Evolutionary conservation across 2,797 vertebrate genomes (phyloP), one percentile per base, ranked within the genome.

Genomic region (Ptychadena robeensis): DNA sequence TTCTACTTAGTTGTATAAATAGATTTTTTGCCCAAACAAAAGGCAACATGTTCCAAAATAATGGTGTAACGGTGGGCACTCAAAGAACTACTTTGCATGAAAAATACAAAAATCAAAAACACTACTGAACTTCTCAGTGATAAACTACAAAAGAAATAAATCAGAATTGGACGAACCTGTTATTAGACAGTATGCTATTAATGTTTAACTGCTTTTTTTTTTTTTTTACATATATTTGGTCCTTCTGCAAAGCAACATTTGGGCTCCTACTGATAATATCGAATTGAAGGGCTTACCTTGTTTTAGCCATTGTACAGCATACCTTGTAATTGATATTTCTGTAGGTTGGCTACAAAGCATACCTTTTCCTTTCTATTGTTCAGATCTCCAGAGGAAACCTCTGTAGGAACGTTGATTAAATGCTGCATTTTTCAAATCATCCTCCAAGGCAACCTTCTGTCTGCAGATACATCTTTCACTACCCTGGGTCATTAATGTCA

Each of bases 381-480:
- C 53, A 73, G 38, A 34, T 65, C 79, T 82, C 28, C 65, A 53
- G 12, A 68, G 53, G 53, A 82, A 66, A 78, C 35, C 32, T 82
- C 44, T 79, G 64, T 22, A 38, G 38, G 59, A 67, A 79, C 75
- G 61, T 61, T 79, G 76, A 79, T 83, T 83, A 65, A 83, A 83
- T 79, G 68, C 72, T 79, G 44, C 34, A 83, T 83, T 79, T 73
- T 68, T 83, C 82, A 83, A 15, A 66, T 53, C 32, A 79, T 79
- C 48, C 82, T 79, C 70, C 44, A 67, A 83, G 82, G 82, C 63
- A 53, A 32, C 69, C 31, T 73, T 79, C 69, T 73, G 74, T 48
- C 68, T 73, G 48, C 63, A 32, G 32, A 73, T 71, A 72, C 61
- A 83, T 83, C 82, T 83, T 83, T 83, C 76, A 83, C 69, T 67